Evolutionary conservation across 2,888 invertebrate species (phyloP).

Genomic region (Steinernema scapterisci): DNA sequence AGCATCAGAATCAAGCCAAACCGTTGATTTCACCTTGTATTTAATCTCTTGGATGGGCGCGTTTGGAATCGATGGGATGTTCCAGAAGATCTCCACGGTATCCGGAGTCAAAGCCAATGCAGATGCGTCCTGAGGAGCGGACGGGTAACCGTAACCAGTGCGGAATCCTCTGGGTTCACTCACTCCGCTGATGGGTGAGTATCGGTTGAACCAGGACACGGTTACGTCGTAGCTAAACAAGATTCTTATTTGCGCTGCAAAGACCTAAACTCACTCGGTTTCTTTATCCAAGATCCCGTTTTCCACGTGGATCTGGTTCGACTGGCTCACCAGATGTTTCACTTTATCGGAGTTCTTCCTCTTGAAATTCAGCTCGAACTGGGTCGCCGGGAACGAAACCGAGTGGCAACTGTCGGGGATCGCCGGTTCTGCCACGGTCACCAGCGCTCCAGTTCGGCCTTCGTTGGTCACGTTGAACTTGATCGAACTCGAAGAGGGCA

Average conservation of each 20-base stretch:
- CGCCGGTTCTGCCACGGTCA: conserved; percentile 50
- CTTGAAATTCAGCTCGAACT: conserved; percentile 64
- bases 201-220: conserved; percentile 63
- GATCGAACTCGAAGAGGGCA: conserved; percentile 59
- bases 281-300: conserved; percentile 66
- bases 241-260: too few relatives aligned
- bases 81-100: conserved; percentile 63
- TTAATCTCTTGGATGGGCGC: conserved; percentile 64
- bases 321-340: conserved; percentile 56
- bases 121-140: conserved; percentile 46
- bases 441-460: conserved; percentile 59
- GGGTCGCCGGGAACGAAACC: conserved; percentile 61
- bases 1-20: too few relatives aligned
- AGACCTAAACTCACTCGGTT: conserved; percentile 54
- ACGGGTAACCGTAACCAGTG: conserved; percentile 58
- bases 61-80: conserved; percentile 60
- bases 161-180: conserved; percentile 53
- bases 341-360: conserved; percentile 61
- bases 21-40: conserved; percentile 51
- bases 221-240: conserved; percentile 58
- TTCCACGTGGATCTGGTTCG: conserved; percentile 58
- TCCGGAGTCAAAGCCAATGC: conserved; percentile 63
- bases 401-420: conserved; percentile 46
- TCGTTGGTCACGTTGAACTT: conserved; percentile 63
- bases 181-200: conserved; percentile 52